Base-by-base conservation (phyloP, 2,113 vertebrate species). In the Symphodus melops region DNA sequence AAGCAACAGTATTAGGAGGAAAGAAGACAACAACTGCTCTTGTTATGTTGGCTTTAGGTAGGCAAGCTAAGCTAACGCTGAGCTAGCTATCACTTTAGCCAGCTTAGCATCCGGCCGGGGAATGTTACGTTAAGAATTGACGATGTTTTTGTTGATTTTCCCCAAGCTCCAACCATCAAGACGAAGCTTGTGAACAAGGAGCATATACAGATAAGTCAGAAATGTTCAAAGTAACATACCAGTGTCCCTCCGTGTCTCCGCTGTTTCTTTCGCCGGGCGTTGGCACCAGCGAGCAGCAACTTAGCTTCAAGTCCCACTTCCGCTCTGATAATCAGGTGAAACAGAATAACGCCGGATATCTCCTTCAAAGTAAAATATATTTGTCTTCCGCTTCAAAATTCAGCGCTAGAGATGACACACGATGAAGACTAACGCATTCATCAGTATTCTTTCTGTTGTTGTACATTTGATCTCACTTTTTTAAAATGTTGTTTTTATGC, bases 281-380 rank as follows among this genome's bases (percentile, higher is more conserved):
- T 91, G 91, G 86, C 91, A 92, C 79, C 88, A 91, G 85, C 77
- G 77, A 87, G 64, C 80, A 77, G 37, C 42, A 83, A 86, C 77
- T 91, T 73, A 51, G 55, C 42, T 17, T 48, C 53, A 33, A 56
- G 54, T 42, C 53, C 58, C 2, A 77, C 57, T 64, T 64, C 56
- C 49, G 23, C 62, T 9, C 17, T 5, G 7, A 17, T 33, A 9
- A 54, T 72, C 63, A 83, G 76, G 79, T 13, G 37, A 19, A 0
- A 39, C 36, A 3, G 2, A 49, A 5, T 39, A 4, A 54, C 0
- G 54, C 64, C 83, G 55, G 78, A 77, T 2, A 11, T 46, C 0
- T 0, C 16, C 23, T 83, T 68, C 75, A 80, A 63, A 80, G 8
- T 84, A 73, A 80, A 81, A 83, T 4, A 16, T 12, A 1, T 0